Evolutionary conservation across 1,140 invertebrate genomes (phyloP).

Genomic region (Melipona quadrifasciata): DNA sequence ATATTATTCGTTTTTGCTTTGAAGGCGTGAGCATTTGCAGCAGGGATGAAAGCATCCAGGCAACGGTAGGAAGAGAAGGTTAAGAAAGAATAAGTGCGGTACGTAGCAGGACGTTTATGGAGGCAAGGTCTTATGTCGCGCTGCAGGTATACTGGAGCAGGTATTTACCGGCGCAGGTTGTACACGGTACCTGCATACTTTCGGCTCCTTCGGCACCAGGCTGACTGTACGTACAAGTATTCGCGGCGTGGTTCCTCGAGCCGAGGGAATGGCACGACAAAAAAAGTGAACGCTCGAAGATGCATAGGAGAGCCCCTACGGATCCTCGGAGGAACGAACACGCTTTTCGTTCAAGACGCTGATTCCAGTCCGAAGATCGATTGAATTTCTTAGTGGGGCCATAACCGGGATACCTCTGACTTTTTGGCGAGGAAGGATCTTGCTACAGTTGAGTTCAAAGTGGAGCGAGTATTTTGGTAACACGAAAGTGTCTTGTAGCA

Average conservation of each 20-base stretch:
- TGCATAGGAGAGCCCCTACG: constrained; percentile 7
- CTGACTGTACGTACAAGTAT: constrained; percentile 44
- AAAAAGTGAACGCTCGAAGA: constrained; percentile 20
- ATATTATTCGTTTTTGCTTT: neutral
- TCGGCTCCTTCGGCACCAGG: constrained; percentile 49
- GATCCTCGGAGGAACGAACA: neutral
- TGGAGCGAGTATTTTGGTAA: neutral
- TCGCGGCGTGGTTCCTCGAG: constrained; percentile 49
- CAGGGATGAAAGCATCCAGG: neutral
- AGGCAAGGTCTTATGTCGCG: constrained; percentile 48
- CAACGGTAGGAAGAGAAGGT: neutral
- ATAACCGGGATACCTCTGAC: neutral
- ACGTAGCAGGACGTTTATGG: constrained; percentile 55
- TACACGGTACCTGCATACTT: constrained; percentile 66
- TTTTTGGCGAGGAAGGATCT: neutral
- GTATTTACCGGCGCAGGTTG: constrained; percentile 63
- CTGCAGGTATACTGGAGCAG: constrained; percentile 60
- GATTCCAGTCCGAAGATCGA: constrained; percentile 42
- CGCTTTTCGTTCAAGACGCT: constrained; percentile 21
- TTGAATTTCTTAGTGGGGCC: neutral
- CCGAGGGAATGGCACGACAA: constrained; percentile 25
- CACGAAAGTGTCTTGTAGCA: too few species aligned
- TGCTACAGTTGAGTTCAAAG: too few species aligned
- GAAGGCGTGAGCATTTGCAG: neutral
- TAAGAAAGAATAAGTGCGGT: constrained; percentile 50